phyloP scores from a whole-genome alignment of 1,140 invertebrate species.

The Macrotrachela quadricornifera region DNA sequence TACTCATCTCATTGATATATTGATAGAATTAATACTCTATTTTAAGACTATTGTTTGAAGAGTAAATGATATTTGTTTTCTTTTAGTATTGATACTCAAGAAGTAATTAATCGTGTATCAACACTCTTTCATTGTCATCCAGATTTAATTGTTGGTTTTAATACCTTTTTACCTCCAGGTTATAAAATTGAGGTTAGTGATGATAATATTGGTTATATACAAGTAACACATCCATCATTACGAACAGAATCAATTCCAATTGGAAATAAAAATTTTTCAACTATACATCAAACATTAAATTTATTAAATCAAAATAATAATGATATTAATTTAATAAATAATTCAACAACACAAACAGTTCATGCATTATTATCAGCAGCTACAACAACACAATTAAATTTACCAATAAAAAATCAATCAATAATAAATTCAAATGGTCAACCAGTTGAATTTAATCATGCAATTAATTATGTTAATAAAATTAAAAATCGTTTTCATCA shows the following conservation, averaged over 20 bases:
- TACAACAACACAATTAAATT: conserved; percentile 11
- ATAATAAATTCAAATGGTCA: conserved; percentile 9
- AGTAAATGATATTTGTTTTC: conserved; percentile 10
- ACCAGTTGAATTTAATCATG: conserved; percentile 84
- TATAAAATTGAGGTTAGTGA: conserved; percentile 66
- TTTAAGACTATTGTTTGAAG: too few relatives aligned
- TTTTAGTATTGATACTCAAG: conserved; percentile 81
- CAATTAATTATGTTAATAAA: conserved; percentile 97
- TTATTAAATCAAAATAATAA: neutral
- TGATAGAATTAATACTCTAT: too few relatives aligned
- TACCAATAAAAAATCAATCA: conserved; percentile 13
- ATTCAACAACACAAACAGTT: neutral
- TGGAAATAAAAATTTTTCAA: neutral
- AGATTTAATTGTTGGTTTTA: conserved; percentile 93
- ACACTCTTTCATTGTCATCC: conserved; percentile 89
- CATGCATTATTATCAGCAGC: conserved; percentile 1
- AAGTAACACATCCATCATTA: neutral
- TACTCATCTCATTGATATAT: too few relatives aligned
- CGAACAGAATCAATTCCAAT: neutral
- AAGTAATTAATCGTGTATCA: conserved; percentile 89
- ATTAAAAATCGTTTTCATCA: conserved; percentile 43
- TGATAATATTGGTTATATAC: neutral
- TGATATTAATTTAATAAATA: neutral
- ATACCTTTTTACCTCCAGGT: conserved; percentile 91
- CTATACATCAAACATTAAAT: neutral